A percentile compares a stretch with the other conserved stretches of the same genome.
phyloP scores from a whole-genome alignment of 2,797 vertebrate genomes.

The Phoxinus dragarum region DNA sequence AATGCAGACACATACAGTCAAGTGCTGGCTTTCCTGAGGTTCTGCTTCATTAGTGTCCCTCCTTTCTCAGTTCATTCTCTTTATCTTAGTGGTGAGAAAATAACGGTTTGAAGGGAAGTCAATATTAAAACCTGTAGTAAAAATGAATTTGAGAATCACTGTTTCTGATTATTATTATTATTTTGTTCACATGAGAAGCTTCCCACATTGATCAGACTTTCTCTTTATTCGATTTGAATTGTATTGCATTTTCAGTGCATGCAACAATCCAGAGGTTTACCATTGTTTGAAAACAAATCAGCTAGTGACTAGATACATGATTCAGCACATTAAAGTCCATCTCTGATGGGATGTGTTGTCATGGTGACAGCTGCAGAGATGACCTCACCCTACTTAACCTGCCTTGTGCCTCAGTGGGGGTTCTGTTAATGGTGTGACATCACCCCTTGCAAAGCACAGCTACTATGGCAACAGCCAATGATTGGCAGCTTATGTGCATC shows the following conservation, averaged over 20 bases:
- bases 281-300: slow-evolving; percentile 34
- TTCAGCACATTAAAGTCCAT: slow-evolving; percentile 44
- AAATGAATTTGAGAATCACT: neutral
- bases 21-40: slow-evolving; percentile 18
- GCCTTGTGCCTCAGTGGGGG: slow-evolving; percentile 29
- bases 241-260: neutral
- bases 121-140: neutral
- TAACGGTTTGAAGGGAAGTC: neutral
- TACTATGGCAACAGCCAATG: slow-evolving; percentile 59
- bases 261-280: neutral
- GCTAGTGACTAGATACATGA: slow-evolving; percentile 41
- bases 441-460: slow-evolving; percentile 43
- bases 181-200: neutral
- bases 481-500: slow-evolving; percentile 25
- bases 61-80: slow-evolving; percentile 1
- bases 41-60: slow-evolving; percentile 27
- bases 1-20: slow-evolving; percentile 35
- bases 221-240: neutral
- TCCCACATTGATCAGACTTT: neutral
- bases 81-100: neutral
- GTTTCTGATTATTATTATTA: neutral
- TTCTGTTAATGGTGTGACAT: slow-evolving; percentile 60
- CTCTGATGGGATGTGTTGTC: slow-evolving; percentile 53
- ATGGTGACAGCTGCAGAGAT: slow-evolving; percentile 59
- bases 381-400: slow-evolving; percentile 61